Evolutionary conservation across 2,113 vertebrate genomes (phyloP), one percentile per base, ranked within the genome.

Genomic region (Cebus imitator): DNA sequence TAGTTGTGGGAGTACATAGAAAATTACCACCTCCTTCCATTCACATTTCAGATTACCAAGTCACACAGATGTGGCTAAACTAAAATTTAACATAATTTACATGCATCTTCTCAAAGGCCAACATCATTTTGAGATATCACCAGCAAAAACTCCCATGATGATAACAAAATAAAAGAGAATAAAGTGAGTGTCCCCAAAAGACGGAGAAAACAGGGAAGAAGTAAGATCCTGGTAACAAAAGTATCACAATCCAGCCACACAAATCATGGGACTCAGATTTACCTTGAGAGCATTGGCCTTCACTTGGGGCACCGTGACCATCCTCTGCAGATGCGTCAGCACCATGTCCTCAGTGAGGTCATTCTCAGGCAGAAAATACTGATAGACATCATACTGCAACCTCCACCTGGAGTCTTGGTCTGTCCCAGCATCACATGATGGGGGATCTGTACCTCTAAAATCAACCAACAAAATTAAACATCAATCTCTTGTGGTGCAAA

Each of bases 351-450:
- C 99, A 0, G 99, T 99, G 7, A 99, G 98, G 94, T 99, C 99
- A 0, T 98, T 99, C 98, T 99, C 99, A 0, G 99, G 99, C 55
- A 99, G 98, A 98, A 99, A 99, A 98, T 99, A 99, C 98, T 99
- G 99, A 97, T 99, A 99, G 92, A 99, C 73, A 0, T 99, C 99
- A 0, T 99, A 99, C 92, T 45, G 98, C 94, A 99, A 97, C 23
- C 99, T 99, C 99, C 99, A 99, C 32, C 98, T 98, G 0, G 98
- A 98, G 95, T 92, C 89, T 58, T 32, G 70, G 0, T 76, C 98
- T 0, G 89, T 98, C 5, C 97, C 98, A 0, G 97, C 70, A 3
- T 99, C 99, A 25, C 99, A 99, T 0, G 94, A 66, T 0, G 98
- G 98, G 14, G 99, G 98, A 76, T 37, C 40, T 25, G 48, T 73